Base-by-base conservation (phyloP, 1,140 invertebrate genomes). In the Metaphire vulgaris region DNA sequence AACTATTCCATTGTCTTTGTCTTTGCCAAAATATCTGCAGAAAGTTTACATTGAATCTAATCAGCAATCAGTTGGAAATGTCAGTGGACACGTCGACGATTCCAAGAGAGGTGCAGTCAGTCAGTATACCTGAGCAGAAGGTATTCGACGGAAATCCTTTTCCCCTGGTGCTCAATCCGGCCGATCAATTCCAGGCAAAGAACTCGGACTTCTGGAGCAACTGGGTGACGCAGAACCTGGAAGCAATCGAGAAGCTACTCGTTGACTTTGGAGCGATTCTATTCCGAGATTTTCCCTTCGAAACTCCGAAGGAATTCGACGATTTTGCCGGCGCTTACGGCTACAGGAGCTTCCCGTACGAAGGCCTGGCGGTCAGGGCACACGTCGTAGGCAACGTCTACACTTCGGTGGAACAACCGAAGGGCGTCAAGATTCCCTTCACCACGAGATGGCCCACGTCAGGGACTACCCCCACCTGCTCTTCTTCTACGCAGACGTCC, bases 361-460 rank as follows among this genome's bases (percentile, higher is more conserved):
- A 83, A 15, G 82, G 83, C 2, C 82, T 82, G 0, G 83, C 83
- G 14, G 80, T 80, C 14, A 74, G 83, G 29, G 78, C 14, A 15
- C 33, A 78, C 21, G 78, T 83, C 16, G 78, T 78, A 0, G 80
- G 79, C 2, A 79, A 81, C 69, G 83, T 83, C 6, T 83, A 81
- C 56, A 83, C 83, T 21, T 77, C 83, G 21, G 83, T 83, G 33
- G 83, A 83, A 75, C 77, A 81, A 1, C 83, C 83, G 21, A 82
- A 81, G 14, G 82, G 82, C 26, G 75, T 79, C 41, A 77, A 78
- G 12, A 83, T 83, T 34, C 81, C 80, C 0, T 83, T 83, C 83
- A 83, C 68, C 83, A 83, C 69, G 83, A 83, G 69, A 83, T 83
- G 82, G 82, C 83, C 1, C 83, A 83, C 71, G 82, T 83, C 0